Evolutionary conservation across 2,113 vertebrate genomes (phyloP).

Genomic region (Carassius gibelio): DNA sequence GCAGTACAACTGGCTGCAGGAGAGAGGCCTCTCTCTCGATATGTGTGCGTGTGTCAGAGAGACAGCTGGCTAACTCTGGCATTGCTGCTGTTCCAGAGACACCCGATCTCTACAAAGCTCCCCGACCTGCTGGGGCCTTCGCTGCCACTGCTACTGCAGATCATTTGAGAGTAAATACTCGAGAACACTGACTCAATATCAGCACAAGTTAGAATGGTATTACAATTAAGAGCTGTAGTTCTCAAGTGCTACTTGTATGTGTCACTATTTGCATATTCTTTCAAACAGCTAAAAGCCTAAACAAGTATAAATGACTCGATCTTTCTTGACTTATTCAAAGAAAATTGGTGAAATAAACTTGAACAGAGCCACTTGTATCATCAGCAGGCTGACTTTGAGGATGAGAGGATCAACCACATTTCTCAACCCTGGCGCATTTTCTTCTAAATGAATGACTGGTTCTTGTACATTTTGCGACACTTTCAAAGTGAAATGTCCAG

Average conservation of each 20-base stretch:
- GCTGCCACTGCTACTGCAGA: conserved; percentile 37
- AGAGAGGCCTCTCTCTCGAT: conserved; percentile 44
- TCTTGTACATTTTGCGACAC: not conserved
- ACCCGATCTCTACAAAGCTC: conserved; percentile 55
- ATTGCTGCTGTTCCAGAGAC: conserved; percentile 46
- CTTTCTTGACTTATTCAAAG: not conserved
- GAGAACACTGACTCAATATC: conserved; percentile 21
- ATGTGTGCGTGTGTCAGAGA: conserved; percentile 28
- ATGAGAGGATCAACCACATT: not conserved
- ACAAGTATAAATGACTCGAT: not conserved
- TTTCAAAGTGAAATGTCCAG: not conserved
- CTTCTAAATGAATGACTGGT: not conserved
- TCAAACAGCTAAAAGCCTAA: not conserved
- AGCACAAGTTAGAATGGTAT: not conserved
- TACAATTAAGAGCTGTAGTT: not conserved
- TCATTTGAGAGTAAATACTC: conserved; percentile 21
- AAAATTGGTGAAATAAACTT: not conserved
- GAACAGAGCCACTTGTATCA: not conserved
- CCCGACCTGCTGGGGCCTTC: conserved; percentile 32
- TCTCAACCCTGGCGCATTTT: not conserved
- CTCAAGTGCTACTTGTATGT: not conserved
- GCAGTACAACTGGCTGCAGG: conserved; percentile 55
- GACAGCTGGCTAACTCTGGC: conserved; percentile 21
- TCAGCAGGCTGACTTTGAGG: not conserved
- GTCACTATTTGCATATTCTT: not conserved